These are phyloP conservation scores for Apodemia duryi DNA, from an alignment of 2,888 invertebrate genomes.

Conservation along the genomic window DNA sequence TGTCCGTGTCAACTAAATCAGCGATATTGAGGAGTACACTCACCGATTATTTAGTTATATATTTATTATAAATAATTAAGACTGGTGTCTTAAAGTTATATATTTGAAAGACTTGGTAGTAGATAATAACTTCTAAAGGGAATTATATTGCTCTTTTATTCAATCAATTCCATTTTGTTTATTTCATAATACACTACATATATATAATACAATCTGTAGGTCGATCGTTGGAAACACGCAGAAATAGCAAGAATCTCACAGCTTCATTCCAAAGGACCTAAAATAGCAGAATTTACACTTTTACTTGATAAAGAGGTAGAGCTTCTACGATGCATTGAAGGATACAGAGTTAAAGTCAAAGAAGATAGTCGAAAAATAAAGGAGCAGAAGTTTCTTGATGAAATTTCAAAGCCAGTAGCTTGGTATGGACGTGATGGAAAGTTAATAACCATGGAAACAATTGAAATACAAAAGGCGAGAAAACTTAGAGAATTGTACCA, in stretches of 20 bases:
- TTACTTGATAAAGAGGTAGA: conserved; percentile 87
- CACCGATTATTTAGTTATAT: too few species aligned
- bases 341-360: conserved; percentile 80
- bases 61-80: too few species aligned
- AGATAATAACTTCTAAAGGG: too few species aligned
- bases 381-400: conserved; percentile 81
- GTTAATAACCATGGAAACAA: conserved; percentile 87
- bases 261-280: conserved; percentile 82
- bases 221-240: conserved; percentile 83
- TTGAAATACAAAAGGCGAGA: conserved; percentile 88
- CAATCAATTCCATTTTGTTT: too few species aligned
- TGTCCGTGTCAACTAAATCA: too few species aligned
- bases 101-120: too few species aligned
- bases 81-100: too few species aligned
- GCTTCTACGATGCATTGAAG: conserved; percentile 83
- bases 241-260: conserved; percentile 82
- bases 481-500: conserved; percentile 86
- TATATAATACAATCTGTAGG: conserved; percentile 42
- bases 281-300: conserved; percentile 84
- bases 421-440: conserved; percentile 87
- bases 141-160: too few species aligned
- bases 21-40: too few species aligned
- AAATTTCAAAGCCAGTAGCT: conserved; percentile 84
- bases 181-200: not conserved
- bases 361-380: conserved; percentile 80